These are phyloP conservation scores for Ammodramus savannarum DNA, from an alignment of 2,113 vertebrate species.

Conservation along the genomic window DNA sequence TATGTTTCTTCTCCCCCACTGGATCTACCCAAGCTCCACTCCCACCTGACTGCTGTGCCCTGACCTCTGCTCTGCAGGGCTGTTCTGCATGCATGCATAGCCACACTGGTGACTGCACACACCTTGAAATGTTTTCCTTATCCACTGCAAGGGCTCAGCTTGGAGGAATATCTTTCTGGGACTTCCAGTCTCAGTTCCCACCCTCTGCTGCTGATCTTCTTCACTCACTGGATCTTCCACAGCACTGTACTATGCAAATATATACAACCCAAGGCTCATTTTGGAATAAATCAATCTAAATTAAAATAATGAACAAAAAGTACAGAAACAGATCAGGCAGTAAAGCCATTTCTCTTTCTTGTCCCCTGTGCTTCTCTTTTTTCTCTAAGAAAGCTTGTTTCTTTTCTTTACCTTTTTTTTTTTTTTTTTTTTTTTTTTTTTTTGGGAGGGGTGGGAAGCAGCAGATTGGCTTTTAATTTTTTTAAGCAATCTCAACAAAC, in stretches of 20 bases:
- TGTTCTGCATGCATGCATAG: background rate
- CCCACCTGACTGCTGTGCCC: background rate
- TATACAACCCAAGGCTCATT: slow-evolving; percentile 63
- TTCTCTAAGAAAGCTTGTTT: background rate
- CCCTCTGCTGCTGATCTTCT: slow-evolving; percentile 2
- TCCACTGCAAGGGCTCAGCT: background rate
- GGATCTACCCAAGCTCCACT: background rate
- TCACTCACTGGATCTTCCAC: slow-evolving; percentile 34
- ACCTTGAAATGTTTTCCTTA: background rate
- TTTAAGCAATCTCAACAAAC: slow-evolving; percentile 18
- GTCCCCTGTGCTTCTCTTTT: background rate
- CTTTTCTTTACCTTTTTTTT: background rate
- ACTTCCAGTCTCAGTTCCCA: background rate
- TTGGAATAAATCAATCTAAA: slow-evolving; percentile 72
- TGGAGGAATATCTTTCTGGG: background rate
- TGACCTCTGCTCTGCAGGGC: background rate
- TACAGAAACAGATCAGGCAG: slow-evolving; percentile 59
- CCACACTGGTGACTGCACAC: background rate
- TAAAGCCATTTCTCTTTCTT: background rate
- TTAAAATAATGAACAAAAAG: slow-evolving; percentile 72
- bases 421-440: background rate
- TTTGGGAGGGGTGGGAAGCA: background rate
- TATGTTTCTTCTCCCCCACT: background rate
- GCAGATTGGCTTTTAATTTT: background rate
- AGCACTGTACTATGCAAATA: slow-evolving; percentile 68